These are phyloP conservation scores for Vidua chalybeata DNA, from an alignment of 2,113 vertebrate genomes.

Conservation along the genomic window DNA sequence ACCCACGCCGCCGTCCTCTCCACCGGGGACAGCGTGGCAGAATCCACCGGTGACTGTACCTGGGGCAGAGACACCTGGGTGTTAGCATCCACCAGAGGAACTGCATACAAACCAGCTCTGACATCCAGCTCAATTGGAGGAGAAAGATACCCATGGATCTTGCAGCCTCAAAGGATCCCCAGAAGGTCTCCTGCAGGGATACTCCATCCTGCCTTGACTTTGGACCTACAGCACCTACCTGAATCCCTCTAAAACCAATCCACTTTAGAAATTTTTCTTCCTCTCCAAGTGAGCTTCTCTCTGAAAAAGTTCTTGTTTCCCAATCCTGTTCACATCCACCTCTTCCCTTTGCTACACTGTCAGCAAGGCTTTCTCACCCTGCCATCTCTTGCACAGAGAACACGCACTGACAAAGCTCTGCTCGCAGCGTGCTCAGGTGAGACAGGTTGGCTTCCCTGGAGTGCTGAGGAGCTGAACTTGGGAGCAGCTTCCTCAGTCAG, in stretches of 20 bases:
- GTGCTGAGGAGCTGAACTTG: not conserved
- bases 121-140: not conserved
- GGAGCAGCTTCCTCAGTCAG: not conserved
- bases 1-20: slow-evolving; percentile 98
- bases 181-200: not conserved
- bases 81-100: not conserved
- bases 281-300: not conserved
- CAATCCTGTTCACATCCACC: not conserved
- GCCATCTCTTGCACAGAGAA: not conserved
- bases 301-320: not conserved
- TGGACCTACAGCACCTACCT: not conserved
- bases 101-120: not conserved
- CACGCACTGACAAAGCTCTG: not conserved
- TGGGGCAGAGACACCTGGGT: slow-evolving; percentile 54
- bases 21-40: slow-evolving; percentile 92
- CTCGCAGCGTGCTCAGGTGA: not conserved
- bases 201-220: not conserved
- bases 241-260: not conserved
- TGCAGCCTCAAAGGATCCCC: not conserved
- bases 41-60: slow-evolving; percentile 88
- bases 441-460: not conserved
- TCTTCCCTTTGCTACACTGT: not conserved
- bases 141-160: not conserved
- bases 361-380: not conserved
- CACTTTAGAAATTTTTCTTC: not conserved